Conservation (phyloP, 1,140 invertebrate species). For the Drosophila saltans region DNA sequence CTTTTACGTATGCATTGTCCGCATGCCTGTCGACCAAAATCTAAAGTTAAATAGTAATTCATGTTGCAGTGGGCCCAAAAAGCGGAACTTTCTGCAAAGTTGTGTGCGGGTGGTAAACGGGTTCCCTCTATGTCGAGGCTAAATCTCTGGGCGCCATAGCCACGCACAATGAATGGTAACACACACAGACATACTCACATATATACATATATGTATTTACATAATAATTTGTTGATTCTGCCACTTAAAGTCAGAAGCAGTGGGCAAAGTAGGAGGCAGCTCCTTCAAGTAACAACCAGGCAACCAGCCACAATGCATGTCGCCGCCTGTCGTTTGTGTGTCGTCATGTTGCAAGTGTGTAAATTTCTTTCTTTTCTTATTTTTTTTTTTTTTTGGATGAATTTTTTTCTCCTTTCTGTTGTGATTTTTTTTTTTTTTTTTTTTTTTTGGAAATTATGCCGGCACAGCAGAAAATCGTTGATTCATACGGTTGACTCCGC, state of each 20-base stretch:
- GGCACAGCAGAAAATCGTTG: conserved; percentile 75
- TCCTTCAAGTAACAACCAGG: conserved; percentile 32
- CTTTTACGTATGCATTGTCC: conserved; percentile 12
- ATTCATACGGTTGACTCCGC: conserved; percentile 78
- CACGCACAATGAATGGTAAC: conserved; percentile 38
- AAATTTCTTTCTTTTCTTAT: conserved; percentile 21
- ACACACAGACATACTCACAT: conserved; percentile 11
- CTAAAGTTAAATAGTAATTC: conserved; percentile 72
- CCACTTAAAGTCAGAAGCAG: conserved; percentile 53
- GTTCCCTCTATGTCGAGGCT: too few species aligned
- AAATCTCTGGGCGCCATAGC: conserved; percentile 16
- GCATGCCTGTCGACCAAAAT: conserved; percentile 56
- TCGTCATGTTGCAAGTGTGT: conserved; percentile 29
- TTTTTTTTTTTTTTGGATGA: neutral
- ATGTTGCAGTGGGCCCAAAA: conserved; percentile 53
- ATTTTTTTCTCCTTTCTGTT: too few species aligned
- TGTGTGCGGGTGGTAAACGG: conserved; percentile 43
- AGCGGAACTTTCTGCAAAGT: conserved; percentile 42
- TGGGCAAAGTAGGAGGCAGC: conserved; percentile 1
- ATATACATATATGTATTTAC: conserved; percentile 18
- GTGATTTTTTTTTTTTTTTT: neutral
- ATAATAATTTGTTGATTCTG: conserved; percentile 76
- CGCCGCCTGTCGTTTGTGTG: neutral
- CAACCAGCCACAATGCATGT: conserved; percentile 1
- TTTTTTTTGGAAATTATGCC: conserved; percentile 70